These are phyloP conservation scores for Phymanthus crucifer DNA, from an alignment of 92 coral and sea anemone species.

Conservation along the genomic window DNA sequence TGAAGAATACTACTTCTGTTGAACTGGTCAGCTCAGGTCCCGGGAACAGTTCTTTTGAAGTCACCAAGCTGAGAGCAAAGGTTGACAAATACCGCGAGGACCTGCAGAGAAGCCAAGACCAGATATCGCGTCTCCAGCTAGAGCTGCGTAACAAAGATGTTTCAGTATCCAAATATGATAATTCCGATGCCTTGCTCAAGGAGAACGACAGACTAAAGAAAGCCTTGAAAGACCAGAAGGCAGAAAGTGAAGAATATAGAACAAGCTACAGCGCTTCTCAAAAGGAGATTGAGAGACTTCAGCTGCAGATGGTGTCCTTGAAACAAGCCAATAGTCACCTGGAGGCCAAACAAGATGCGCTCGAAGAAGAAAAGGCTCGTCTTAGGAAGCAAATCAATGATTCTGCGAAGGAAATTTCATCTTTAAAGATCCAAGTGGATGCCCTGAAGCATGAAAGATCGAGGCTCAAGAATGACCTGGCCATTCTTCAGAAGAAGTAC, in stretches of 20 bases:
- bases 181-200: constrained; percentile 60
- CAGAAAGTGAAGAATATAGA: constrained; percentile 57
- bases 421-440: constrained; percentile 63
- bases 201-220: constrained; percentile 70
- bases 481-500: constrained; percentile 64
- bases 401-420: constrained; percentile 54
- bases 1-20: constrained; percentile 47
- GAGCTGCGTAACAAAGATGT: constrained; percentile 69
- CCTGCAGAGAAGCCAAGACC: constrained; percentile 65
- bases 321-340: constrained; percentile 62
- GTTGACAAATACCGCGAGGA: constrained; percentile 63
- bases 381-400: constrained; percentile 52
- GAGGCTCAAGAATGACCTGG: constrained; percentile 60
- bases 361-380: constrained; percentile 66
- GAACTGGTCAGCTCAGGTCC: constrained; percentile 22
- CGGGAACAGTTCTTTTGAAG: constrained; percentile 47
- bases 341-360: constrained; percentile 63
- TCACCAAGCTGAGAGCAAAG: constrained; percentile 56
- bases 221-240: constrained; percentile 55
- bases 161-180: constrained; percentile 62
- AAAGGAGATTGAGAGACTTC: constrained; percentile 67
- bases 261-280: constrained; percentile 58
- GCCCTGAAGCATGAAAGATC: constrained; percentile 71
- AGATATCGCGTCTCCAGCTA: constrained; percentile 66
- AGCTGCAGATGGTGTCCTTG: constrained; percentile 46